phyloP scores from a whole-genome alignment of 2,888 invertebrate species.

The Metacarcinus magister region DNA sequence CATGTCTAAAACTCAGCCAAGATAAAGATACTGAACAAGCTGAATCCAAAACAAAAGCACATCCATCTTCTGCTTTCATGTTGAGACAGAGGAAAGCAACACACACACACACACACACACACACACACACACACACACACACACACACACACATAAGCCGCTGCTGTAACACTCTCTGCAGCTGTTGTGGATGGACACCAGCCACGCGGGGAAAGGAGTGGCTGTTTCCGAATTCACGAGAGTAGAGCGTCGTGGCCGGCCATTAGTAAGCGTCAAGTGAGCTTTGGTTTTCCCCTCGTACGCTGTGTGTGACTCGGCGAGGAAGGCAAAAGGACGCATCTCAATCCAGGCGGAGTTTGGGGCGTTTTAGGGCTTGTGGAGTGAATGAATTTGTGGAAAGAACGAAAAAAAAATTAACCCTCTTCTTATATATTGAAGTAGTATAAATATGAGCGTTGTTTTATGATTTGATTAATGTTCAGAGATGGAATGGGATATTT shows the following conservation, averaged over 20 bases:
- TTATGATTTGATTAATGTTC: background rate
- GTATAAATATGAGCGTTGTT: background rate
- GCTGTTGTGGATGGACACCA: slow-evolving; percentile 17
- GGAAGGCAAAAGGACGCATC: slow-evolving; percentile 6
- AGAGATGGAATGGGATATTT: background rate
- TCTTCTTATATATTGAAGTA: too few relatives aligned
- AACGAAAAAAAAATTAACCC: background rate
- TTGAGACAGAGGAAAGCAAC: background rate
- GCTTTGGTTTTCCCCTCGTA: background rate
- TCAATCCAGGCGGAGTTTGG: background rate
- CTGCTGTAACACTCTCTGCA: background rate
- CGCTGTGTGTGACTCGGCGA: slow-evolving; percentile 43
- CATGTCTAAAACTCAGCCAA: background rate
- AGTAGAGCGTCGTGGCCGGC: background rate
- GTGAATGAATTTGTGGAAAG: background rate
- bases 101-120: background rate
- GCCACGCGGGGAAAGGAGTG: slow-evolving; percentile 36
- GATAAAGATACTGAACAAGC: background rate
- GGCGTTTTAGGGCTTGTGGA: background rate
- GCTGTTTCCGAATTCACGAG: slow-evolving; percentile 66
- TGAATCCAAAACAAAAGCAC: background rate
- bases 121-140: background rate
- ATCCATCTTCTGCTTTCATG: background rate
- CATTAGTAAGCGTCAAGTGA: slow-evolving; percentile 66
- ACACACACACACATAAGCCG: slow-evolving; percentile 46